phyloP scores from a whole-genome alignment of 2,797 vertebrate genomes.

The Rhynchotus rufescens region DNA sequence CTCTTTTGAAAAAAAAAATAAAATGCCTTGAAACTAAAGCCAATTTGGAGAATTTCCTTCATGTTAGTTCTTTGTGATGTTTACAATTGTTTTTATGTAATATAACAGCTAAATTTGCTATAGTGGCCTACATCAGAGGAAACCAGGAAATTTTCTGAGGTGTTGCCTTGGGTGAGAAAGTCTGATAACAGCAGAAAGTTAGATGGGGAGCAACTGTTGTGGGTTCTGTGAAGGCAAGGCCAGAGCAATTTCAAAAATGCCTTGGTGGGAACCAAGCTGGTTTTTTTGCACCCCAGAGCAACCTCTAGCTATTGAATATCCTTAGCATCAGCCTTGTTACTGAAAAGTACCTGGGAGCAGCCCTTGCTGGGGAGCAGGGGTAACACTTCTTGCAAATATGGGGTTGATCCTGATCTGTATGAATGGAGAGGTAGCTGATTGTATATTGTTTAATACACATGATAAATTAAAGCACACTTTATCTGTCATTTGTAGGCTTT shows the following conservation, averaged over 20 bases:
- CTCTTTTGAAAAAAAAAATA: not conserved
- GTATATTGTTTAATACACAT: not conserved
- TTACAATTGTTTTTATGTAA: not conserved
- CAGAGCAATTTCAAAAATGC: not conserved
- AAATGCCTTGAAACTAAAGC: not conserved
- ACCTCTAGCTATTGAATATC: not conserved
- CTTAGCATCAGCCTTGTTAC: not conserved
- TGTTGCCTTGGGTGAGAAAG: not conserved
- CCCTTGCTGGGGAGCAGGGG: rapidly evolving
- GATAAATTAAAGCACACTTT: not conserved
- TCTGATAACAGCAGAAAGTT: not conserved
- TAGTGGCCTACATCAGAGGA: not conserved
- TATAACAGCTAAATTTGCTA: not conserved
- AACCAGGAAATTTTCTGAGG: not conserved
- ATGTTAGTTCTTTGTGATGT: not conserved
- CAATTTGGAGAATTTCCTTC: not conserved
- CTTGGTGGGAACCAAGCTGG: not conserved
- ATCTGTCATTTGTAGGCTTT: not conserved
- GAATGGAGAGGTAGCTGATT: not conserved
- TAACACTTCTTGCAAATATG: not conserved
- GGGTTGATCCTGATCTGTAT: not conserved
- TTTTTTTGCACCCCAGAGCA: not conserved
- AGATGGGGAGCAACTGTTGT: not conserved
- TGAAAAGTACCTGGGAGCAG: not conserved
- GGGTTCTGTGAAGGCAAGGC: not conserved